Evolutionary conservation across 2,797 vertebrate genomes (phyloP).

Genomic region (Clarias platycephalus): DNA sequence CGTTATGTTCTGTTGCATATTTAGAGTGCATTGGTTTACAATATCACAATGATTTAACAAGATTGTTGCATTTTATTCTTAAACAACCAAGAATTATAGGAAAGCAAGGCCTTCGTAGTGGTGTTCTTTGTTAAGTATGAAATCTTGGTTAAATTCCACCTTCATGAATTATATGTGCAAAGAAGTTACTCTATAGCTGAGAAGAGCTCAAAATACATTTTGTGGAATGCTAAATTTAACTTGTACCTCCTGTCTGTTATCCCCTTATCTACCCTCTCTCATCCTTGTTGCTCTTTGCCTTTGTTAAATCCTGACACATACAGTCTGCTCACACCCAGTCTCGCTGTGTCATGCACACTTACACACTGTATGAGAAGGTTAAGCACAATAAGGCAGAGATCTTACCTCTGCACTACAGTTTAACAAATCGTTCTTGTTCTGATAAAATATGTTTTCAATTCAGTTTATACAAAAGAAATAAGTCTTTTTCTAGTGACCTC

Average conservation of each 20-base stretch:
- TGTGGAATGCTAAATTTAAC: slow-evolving; percentile 10
- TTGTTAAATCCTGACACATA: not conserved
- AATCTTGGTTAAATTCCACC: slow-evolving; percentile 6
- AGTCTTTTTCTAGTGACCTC: slow-evolving; percentile 17
- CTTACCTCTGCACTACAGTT: not conserved
- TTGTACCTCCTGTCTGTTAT: slow-evolving; percentile 7
- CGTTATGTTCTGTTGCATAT: slow-evolving; percentile 46
- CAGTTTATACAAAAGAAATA: slow-evolving; percentile 2
- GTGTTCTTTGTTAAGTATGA: slow-evolving; percentile 9
- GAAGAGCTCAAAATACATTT: not conserved
- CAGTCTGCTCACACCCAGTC: slow-evolving; percentile 23
- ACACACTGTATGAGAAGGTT: not conserved
- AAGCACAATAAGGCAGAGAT: not conserved
- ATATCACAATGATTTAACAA: slow-evolving; percentile 38
- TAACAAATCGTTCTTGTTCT: slow-evolving; percentile 23
- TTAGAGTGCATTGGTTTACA: slow-evolving; percentile 39
- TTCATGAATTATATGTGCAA: slow-evolving; percentile 22
- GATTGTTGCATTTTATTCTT: slow-evolving; percentile 39
- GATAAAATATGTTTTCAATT: slow-evolving; percentile 41
- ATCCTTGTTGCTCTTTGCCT: slow-evolving; percentile 34
- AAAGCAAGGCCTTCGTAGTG: not conserved
- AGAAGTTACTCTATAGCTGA: not conserved
- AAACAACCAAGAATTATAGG: slow-evolving; percentile 33
- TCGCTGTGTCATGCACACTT: not conserved
- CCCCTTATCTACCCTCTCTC: slow-evolving; percentile 30